These are phyloP conservation scores for Rousettus leschenaultii DNA, from an alignment of 2,113 vertebrate species.

Conservation along the genomic window DNA sequence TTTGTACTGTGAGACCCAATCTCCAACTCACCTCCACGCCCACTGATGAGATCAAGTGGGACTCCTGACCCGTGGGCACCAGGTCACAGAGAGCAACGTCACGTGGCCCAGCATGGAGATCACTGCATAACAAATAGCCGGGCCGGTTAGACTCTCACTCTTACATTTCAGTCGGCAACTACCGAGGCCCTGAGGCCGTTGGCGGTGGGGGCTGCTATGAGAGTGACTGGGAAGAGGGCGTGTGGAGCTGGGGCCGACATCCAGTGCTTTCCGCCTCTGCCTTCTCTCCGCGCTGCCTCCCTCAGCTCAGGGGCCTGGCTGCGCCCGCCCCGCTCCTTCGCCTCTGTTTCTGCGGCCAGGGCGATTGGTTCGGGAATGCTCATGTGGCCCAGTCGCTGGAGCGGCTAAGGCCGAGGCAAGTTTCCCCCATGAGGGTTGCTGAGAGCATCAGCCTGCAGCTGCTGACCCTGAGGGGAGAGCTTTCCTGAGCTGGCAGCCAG, in stretches of 20 bases:
- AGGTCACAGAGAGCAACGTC: neutral
- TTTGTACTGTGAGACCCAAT: neutral
- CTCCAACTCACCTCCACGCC: neutral
- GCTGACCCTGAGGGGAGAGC: no score
- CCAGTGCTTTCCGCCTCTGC: neutral
- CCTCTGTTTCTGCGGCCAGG: neutral
- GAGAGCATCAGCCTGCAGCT: neutral
- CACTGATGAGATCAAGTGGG: neutral
- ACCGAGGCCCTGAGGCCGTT: neutral
- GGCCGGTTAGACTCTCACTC: neutral
- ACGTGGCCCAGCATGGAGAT: neutral
- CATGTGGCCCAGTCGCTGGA: neutral
- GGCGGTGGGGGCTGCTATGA: neutral
- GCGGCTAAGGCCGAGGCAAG: neutral
- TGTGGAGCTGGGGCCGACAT: neutral
- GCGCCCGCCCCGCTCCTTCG: neutral
- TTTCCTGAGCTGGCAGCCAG: neutral
- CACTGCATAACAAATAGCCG: neutral
- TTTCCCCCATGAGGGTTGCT: neutral
- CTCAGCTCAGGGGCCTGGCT: neutral
- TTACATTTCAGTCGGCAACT: neutral
- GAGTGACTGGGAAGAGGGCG: neutral
- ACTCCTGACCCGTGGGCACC: rapidly evolving
- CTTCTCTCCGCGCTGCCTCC: neutral
- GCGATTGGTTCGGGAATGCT: neutral